phyloP scores from a whole-genome alignment of 2,888 invertebrate species.

The Taphrorychus bicolor region DNA sequence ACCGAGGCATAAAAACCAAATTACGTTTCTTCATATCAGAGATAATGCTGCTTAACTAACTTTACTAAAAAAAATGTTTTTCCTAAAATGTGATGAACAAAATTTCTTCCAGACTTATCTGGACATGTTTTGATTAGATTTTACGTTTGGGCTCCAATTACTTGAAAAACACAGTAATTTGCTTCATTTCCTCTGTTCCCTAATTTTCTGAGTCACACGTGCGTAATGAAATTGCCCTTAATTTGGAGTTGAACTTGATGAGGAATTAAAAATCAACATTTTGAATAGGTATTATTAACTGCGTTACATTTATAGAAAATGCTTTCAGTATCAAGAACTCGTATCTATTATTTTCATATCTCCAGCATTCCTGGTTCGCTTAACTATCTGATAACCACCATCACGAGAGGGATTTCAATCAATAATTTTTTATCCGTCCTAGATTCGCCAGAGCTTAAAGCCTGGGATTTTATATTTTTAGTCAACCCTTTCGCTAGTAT shows the following conservation, averaged over 20 bases:
- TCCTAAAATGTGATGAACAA: no score
- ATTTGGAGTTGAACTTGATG: not conserved
- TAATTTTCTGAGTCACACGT: not conserved
- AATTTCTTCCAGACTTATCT: not conserved
- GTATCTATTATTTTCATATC: not conserved
- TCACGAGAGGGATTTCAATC: slow-evolving; percentile 9
- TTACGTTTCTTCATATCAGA: no score
- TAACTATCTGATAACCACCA: slow-evolving; percentile 15
- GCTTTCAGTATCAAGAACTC: not conserved
- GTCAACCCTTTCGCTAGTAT: not conserved
- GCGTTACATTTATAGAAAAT: no score
- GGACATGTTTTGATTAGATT: not conserved
- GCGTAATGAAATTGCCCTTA: not conserved
- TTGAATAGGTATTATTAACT: no score
- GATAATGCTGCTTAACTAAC: no score
- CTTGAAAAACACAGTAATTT: not conserved
- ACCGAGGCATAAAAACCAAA: no score
- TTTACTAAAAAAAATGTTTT: no score
- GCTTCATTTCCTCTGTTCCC: not conserved
- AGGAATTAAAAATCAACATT: no score
- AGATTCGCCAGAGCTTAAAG: slow-evolving; percentile 14
- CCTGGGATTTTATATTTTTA: slow-evolving; percentile 16
- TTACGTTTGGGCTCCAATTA: not conserved
- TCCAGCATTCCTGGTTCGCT: not conserved
- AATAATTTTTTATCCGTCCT: slow-evolving; percentile 24